Conservation (phyloP, 2,113 vertebrate species). For the Prionailurus viverrinus region DNA sequence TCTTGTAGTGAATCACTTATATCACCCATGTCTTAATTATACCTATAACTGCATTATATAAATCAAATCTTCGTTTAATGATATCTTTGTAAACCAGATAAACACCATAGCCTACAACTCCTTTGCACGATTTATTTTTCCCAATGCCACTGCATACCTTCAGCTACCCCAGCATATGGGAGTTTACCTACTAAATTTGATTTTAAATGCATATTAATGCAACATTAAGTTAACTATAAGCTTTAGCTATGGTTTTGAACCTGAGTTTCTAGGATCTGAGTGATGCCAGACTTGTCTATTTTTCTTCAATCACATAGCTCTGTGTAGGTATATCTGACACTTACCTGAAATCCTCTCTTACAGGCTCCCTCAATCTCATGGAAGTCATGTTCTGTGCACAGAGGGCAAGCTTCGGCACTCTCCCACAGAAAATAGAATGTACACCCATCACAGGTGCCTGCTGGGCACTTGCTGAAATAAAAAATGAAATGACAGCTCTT, state of each 20-base stretch:
- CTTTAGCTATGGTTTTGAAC: neutral
- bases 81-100: neutral
- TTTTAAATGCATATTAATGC: neutral
- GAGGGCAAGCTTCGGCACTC: conserved; percentile 95
- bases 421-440: conserved; percentile 97
- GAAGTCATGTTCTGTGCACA: conserved; percentile 94
- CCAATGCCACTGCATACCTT: neutral
- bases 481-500: conserved; percentile 30
- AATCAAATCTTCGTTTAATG: neutral
- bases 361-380: conserved; percentile 96
- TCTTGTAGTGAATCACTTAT: neutral
- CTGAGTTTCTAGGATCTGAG: neutral
- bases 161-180: neutral
- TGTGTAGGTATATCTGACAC: neutral
- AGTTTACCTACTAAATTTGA: neutral
- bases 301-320: neutral
- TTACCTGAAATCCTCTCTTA: conserved; percentile 95
- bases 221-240: neutral
- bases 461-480: conserved; percentile 92
- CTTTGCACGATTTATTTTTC: neutral
- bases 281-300: neutral
- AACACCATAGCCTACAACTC: neutral
- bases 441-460: conserved; percentile 97
- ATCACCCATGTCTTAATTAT: neutral
- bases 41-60: neutral